Conservation (phyloP, 2,888 invertebrate genomes). For the Epinotia bilunana region DNA sequence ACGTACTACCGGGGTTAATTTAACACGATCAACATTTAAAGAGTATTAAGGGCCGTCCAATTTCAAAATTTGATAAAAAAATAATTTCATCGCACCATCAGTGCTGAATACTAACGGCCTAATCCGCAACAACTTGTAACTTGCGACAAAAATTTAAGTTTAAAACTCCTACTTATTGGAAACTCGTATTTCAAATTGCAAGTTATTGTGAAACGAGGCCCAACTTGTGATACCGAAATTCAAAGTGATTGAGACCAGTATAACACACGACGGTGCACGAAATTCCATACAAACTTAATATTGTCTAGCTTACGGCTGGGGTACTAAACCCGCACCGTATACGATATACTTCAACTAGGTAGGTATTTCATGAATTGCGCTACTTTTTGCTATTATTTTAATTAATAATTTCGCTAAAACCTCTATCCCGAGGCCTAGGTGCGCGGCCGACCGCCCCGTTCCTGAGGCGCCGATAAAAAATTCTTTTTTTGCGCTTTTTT, state of each 20-base stretch:
- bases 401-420: slow-evolving; percentile 76
- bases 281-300: slow-evolving; percentile 72
- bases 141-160: background rate
- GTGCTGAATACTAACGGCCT: slow-evolving; percentile 51
- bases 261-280: slow-evolving; percentile 67
- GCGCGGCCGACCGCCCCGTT: slow-evolving; percentile 63
- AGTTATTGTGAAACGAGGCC: background rate
- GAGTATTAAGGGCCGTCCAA: slow-evolving; percentile 51
- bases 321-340: slow-evolving; percentile 68
- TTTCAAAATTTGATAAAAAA: slow-evolving; percentile 67
- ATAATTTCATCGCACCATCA: slow-evolving; percentile 73
- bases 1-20: slow-evolving; percentile 3
- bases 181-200: background rate
- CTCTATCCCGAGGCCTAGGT: slow-evolving; percentile 69
- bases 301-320: slow-evolving; percentile 79
- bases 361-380: slow-evolving; percentile 78
- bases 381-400: slow-evolving; percentile 74
- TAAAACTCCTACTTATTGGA: background rate
- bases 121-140: background rate
- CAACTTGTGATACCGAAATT: slow-evolving; percentile 49
- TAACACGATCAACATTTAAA: slow-evolving; percentile 37
- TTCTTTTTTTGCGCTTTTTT: slow-evolving; percentile 71
- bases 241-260: slow-evolving; percentile 47
- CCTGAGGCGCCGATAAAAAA: slow-evolving; percentile 71
- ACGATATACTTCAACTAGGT: slow-evolving; percentile 77